phyloP scores from a whole-genome alignment of 2,113 vertebrate species.

The Crotalus viridis region DNA sequence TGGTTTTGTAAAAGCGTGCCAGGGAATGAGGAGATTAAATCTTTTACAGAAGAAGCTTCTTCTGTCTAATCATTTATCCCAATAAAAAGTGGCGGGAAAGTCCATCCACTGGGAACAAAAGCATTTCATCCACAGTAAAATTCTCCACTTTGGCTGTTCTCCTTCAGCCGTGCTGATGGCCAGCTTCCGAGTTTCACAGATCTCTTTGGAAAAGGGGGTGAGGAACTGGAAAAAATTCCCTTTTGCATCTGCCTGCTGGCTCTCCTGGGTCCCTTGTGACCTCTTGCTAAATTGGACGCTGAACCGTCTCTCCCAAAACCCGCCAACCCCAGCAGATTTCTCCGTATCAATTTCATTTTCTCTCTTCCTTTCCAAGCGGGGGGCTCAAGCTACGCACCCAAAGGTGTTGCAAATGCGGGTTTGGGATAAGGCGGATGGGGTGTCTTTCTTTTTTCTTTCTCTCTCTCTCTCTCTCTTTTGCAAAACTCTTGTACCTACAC shows the following conservation, averaged over 20 bases:
- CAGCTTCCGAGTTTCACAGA: not conserved
- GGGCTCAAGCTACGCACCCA: rapidly evolving
- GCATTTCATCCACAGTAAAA: not conserved
- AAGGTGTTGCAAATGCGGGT: not conserved
- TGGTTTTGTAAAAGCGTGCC: not conserved
- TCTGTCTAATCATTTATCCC: not conserved
- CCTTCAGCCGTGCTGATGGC: not conserved
- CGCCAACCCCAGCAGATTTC: not conserved
- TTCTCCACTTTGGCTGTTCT: too few species aligned
- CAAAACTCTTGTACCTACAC: conserved; percentile 59
- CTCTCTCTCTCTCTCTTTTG: not conserved
- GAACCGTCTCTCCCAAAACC: not conserved
- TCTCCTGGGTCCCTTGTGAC: not conserved
- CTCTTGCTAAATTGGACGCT: not conserved
- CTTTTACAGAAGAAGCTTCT: not conserved
- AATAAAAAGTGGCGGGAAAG: not conserved
- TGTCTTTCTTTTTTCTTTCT: not conserved
- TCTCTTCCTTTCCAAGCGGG: too few species aligned
- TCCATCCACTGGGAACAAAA: not conserved
- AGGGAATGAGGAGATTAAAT: not conserved
- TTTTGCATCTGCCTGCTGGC: not conserved
- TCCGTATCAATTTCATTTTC: not conserved
- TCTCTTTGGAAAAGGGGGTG: not conserved
- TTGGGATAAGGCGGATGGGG: conserved; percentile 6
- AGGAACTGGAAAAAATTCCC: not conserved